Percentiles rank a stretch among this genome's conserved stretches.
phyloP scores from a whole-genome alignment of 2,888 invertebrate genomes.

The Hyalella azteca region DNA sequence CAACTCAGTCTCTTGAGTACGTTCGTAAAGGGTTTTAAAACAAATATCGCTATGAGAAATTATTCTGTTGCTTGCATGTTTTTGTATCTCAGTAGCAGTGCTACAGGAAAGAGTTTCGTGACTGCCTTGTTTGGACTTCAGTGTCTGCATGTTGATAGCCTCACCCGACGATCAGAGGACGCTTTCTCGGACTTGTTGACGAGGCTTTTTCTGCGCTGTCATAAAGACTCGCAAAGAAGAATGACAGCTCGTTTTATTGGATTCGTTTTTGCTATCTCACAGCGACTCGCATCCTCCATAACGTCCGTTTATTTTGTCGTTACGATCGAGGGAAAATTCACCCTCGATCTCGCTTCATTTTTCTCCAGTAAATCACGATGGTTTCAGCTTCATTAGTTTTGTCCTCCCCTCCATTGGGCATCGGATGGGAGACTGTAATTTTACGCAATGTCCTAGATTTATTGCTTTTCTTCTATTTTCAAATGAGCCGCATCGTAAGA shows the following conservation, averaged over 20 bases:
- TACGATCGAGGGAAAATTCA: neutral
- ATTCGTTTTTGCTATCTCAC: slow-evolving; percentile 16
- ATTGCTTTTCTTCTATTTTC: slow-evolving; percentile 31
- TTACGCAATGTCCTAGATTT: slow-evolving; percentile 19
- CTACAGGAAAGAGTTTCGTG: no score
- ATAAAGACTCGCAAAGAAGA: slow-evolving; percentile 22
- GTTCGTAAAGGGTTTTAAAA: no score
- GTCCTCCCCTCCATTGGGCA: slow-evolving; percentile 28
- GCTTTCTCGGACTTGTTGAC: slow-evolving; percentile 8
- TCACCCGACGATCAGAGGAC: neutral
- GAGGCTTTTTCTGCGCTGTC: slow-evolving; percentile 11
- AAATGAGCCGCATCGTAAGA: slow-evolving; percentile 35
- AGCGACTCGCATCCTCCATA: slow-evolving; percentile 20
- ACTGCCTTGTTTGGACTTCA: neutral
- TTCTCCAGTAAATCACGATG: slow-evolving; percentile 26
- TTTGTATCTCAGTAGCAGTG: no score
- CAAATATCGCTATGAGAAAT: no score
- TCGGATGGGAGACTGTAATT: slow-evolving; percentile 24
- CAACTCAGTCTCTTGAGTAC: no score
- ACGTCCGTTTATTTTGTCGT: slow-evolving; percentile 20
- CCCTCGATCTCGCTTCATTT: slow-evolving; percentile 3
- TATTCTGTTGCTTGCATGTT: no score
- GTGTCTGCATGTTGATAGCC: slow-evolving; percentile 27
- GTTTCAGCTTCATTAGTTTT: slow-evolving; percentile 32
- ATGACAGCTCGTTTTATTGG: slow-evolving; percentile 31